Conservation (phyloP, 1,140 invertebrate species). For the Bombus huntii region DNA sequence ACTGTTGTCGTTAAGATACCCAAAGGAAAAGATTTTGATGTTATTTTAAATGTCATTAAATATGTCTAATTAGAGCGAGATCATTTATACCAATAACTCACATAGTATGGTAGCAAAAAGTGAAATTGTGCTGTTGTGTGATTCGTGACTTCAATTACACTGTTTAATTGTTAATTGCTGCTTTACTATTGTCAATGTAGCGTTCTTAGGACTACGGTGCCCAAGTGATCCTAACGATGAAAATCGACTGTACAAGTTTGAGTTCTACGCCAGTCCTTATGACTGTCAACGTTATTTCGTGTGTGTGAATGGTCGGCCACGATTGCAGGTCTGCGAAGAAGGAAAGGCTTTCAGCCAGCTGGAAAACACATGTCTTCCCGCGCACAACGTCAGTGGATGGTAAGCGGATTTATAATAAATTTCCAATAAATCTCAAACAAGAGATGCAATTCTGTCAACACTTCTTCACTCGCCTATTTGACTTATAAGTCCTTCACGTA, state of each 20-base stretch:
- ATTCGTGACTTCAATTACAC: not conserved
- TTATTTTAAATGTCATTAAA: too few species aligned
- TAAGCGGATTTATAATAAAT: slow-evolving; percentile 61
- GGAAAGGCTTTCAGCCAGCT: slow-evolving; percentile 92
- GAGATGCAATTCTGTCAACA: not conserved
- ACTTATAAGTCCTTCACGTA: not conserved
- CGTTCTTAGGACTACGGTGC: slow-evolving; percentile 87
- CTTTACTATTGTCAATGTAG: slow-evolving; percentile 71
- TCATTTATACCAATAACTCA: too few species aligned
- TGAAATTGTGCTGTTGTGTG: too few species aligned
- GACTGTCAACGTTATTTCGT: slow-evolving; percentile 93
- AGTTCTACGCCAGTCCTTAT: slow-evolving; percentile 84
- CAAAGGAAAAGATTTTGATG: too few species aligned
- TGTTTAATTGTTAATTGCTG: not conserved
- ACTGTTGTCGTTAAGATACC: too few species aligned
- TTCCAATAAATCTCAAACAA: not conserved
- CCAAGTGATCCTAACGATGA: slow-evolving; percentile 79
- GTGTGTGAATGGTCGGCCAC: slow-evolving; percentile 89
- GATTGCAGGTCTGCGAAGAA: slow-evolving; percentile 88
- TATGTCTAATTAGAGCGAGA: too few species aligned
- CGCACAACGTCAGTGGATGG: slow-evolving; percentile 90
- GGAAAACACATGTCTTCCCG: slow-evolving; percentile 88
- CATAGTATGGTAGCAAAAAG: too few species aligned
- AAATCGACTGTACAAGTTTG: slow-evolving; percentile 73
- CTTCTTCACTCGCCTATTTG: not conserved